Percentiles rank a stretch among this genome's conserved stretches.
phyloP scores from a whole-genome alignment of 2,888 invertebrate genomes.

The Pristionchus japonicus region DNA sequence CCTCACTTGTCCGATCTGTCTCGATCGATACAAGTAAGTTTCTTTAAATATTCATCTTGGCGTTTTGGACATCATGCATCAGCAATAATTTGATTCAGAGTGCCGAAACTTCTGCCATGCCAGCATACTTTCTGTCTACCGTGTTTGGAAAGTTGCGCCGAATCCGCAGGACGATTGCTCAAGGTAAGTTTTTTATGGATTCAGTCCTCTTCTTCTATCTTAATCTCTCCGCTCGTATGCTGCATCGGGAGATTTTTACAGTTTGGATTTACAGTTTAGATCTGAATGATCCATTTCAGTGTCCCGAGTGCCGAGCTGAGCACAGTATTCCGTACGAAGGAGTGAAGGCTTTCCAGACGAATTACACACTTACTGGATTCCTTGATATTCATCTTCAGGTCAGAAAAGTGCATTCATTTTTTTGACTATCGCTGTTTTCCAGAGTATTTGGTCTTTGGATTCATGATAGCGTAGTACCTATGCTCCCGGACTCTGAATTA shows the following conservation, averaged over 20 bases:
- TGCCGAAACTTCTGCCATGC: constrained; percentile 88
- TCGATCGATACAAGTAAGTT: constrained; percentile 87
- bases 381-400: constrained; percentile 76
- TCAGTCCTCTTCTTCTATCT: not conserved
- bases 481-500: not conserved
- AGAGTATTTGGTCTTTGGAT: not conserved
- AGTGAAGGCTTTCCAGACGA: constrained; percentile 81
- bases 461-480: not conserved
- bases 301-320: constrained; percentile 81
- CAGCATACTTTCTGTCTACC: constrained; percentile 99
- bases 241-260: too few relatives aligned
- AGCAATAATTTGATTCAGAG: constrained; percentile 49
- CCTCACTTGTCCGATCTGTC: constrained; percentile 96
- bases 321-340: constrained; percentile 77
- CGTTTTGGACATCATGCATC: not conserved
- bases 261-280: too few relatives aligned
- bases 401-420: not conserved
- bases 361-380: constrained; percentile 82
- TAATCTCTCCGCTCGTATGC: too few relatives aligned
- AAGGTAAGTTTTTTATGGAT: too few relatives aligned
- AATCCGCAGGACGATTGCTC: constrained; percentile 48
- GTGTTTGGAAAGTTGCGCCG: constrained; percentile 85
- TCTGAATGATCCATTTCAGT: constrained; percentile 72
- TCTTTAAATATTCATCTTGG: constrained; percentile 2
- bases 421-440: not conserved